Percentiles rank a stretch among this genome's conserved stretches.
Conservation (phyloP, 1,140 invertebrate genomes). For the Drosophila malerkotliana region DNA sequence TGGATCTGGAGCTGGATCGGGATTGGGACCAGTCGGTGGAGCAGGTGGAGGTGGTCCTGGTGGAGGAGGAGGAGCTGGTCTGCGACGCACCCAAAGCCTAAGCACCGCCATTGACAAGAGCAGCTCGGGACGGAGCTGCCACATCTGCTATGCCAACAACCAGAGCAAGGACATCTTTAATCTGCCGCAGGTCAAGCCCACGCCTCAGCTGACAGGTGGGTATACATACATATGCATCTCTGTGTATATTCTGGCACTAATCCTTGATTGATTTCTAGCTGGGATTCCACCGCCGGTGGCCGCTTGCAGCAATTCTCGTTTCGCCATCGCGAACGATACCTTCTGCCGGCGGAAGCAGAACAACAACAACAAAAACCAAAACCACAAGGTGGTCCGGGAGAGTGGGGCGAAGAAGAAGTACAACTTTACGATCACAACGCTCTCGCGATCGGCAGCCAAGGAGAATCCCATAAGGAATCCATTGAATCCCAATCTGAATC, state of each 20-base stretch:
- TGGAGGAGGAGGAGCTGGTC: slow-evolving; percentile 4
- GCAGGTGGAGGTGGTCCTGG: too few species aligned
- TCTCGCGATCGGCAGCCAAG: slow-evolving; percentile 62
- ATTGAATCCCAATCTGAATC: slow-evolving; percentile 15
- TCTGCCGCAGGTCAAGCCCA: slow-evolving; percentile 53
- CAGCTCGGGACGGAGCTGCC: slow-evolving; percentile 71
- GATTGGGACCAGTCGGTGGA: slow-evolving; percentile 2
- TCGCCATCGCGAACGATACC: slow-evolving; percentile 71
- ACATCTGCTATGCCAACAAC: slow-evolving; percentile 81
- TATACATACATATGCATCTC: neutral
- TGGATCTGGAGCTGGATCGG: slow-evolving; percentile 18
- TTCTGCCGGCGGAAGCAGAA: slow-evolving; percentile 74
- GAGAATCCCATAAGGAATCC: slow-evolving; percentile 1
- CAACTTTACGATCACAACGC: slow-evolving; percentile 81
- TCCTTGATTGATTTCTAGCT: slow-evolving; percentile 5
- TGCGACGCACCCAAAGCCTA: slow-evolving; percentile 76
- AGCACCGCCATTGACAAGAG: slow-evolving; percentile 74
- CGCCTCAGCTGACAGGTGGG: slow-evolving; percentile 39
- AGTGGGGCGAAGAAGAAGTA: slow-evolving; percentile 68
- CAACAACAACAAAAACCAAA: slow-evolving; percentile 74
- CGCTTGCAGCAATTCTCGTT: slow-evolving; percentile 67
- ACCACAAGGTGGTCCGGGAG: slow-evolving; percentile 65
- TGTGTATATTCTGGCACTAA: neutral
- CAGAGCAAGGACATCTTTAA: slow-evolving; percentile 82
- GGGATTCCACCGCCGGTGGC: slow-evolving; percentile 24